phyloP scores from a whole-genome alignment of 2,888 invertebrate genomes.

The Pollenia amentaria region DNA sequence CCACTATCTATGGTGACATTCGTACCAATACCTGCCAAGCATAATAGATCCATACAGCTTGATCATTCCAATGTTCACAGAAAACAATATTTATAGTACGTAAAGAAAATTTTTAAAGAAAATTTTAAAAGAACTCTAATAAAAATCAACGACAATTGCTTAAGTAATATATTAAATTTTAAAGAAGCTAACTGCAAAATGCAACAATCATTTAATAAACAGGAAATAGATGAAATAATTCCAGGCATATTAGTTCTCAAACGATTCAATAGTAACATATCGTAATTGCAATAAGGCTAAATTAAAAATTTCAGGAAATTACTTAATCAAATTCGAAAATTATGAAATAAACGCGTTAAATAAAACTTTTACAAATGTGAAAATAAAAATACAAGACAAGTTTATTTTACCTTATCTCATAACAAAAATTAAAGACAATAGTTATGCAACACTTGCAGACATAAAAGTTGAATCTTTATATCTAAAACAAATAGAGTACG shows the following conservation, averaged over 20 bases:
- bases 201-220: constrained; percentile 10
- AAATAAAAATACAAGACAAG: constrained; percentile 6
- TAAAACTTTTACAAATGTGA: constrained; percentile 13
- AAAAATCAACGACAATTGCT: neutral
- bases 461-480: too few relatives aligned
- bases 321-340: too few relatives aligned
- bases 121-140: neutral
- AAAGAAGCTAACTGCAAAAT: constrained; percentile 5
- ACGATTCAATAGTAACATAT: neutral
- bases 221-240: constrained; percentile 1
- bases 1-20: neutral
- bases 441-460: too few relatives aligned
- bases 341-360: neutral
- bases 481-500: too few relatives aligned
- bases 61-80: neutral
- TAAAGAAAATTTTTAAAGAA: too few relatives aligned
- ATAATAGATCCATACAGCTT: neutral
- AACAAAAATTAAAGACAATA: too few relatives aligned
- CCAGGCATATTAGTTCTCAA: constrained; percentile 1
- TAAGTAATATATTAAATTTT: neutral
- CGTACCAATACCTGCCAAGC: neutral
- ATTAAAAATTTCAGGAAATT: constrained; percentile 4
- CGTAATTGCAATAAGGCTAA: neutral
- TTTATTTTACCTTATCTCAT: neutral
- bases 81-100: neutral